Percentiles rank a stretch among this genome's conserved stretches.
phyloP scores from a whole-genome alignment of 2,888 invertebrate species.

The Deilephila elpenor region DNA sequence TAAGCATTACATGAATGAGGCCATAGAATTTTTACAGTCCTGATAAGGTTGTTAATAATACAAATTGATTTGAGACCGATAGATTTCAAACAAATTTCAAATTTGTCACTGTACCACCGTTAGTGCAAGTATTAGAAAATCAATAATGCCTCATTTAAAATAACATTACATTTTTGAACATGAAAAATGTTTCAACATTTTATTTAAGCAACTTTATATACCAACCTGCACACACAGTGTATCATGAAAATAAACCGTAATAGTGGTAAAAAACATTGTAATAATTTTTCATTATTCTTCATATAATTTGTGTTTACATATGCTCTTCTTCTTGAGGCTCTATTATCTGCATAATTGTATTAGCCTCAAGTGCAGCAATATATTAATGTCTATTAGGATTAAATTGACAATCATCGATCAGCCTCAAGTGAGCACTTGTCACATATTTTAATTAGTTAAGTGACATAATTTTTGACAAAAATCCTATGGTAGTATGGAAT shows the following conservation, averaged over 20 bases:
- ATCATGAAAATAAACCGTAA: no score
- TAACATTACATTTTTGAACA: no score
- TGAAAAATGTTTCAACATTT: background rate
- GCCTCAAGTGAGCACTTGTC: constrained; percentile 6
- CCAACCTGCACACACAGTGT: background rate
- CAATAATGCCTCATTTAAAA: background rate
- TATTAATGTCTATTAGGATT: background rate
- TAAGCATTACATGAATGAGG: constrained; percentile 11
- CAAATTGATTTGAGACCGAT: constrained; percentile 5
- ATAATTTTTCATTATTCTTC: background rate
- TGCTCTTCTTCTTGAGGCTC: background rate
- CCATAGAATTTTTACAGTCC: constrained; percentile 16
- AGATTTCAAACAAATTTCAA: background rate
- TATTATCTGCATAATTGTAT: background rate
- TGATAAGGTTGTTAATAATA: background rate
- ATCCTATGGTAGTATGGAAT: constrained; percentile 21
- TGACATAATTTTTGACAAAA: constrained; percentile 19
- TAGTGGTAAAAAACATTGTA: background rate
- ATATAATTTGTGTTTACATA: background rate
- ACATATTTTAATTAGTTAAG: constrained; percentile 14
- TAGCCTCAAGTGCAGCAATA: background rate
- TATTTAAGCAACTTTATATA: background rate
- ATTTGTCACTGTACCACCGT: background rate
- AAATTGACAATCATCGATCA: background rate
- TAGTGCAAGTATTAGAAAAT: background rate